These are phyloP conservation scores for Microctenopoma lineatum DNA, from an alignment of 2,797 vertebrate genomes.

Conservation along the genomic window DNA sequence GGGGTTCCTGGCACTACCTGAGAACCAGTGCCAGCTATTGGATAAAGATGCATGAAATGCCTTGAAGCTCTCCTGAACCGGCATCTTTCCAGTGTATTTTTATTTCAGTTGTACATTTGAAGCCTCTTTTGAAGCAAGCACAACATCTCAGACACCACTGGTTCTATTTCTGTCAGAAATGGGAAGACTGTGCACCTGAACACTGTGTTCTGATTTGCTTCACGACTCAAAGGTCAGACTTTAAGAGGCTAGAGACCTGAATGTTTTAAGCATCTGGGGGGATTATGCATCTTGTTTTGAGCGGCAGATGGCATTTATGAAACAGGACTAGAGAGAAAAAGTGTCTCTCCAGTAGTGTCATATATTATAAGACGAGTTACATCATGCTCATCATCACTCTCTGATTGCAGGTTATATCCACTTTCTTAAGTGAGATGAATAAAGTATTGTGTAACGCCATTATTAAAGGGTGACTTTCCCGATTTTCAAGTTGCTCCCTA, in stretches of 20 bases:
- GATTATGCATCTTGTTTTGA: background rate
- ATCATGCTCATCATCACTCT: background rate
- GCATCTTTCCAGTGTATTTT: conserved; percentile 45
- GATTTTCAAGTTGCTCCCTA: too few species aligned
- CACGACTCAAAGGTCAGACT: conserved; percentile 1
- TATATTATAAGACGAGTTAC: background rate
- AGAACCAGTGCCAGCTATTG: conserved; percentile 29
- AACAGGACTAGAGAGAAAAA: background rate
- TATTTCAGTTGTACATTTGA: conserved; percentile 29
- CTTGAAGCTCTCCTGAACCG: conserved; percentile 36
- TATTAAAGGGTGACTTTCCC: too few species aligned
- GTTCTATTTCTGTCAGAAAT: background rate
- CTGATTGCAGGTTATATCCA: background rate
- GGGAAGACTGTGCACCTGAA: background rate
- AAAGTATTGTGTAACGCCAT: background rate
- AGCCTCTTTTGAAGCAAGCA: conserved; percentile 9
- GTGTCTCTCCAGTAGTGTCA: background rate
- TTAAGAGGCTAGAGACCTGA: background rate
- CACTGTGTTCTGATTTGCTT: background rate
- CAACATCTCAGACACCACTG: conserved; percentile 10
- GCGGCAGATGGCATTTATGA: background rate
- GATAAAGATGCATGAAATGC: conserved; percentile 40
- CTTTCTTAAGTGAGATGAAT: background rate
- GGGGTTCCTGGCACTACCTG: conserved; percentile 37
- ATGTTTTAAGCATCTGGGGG: conserved; percentile 1